Evolutionary conservation across 2,113 vertebrate species (phyloP), one percentile per base, ranked within the genome.

Genomic region (Sinosuthora webbiana): DNA sequence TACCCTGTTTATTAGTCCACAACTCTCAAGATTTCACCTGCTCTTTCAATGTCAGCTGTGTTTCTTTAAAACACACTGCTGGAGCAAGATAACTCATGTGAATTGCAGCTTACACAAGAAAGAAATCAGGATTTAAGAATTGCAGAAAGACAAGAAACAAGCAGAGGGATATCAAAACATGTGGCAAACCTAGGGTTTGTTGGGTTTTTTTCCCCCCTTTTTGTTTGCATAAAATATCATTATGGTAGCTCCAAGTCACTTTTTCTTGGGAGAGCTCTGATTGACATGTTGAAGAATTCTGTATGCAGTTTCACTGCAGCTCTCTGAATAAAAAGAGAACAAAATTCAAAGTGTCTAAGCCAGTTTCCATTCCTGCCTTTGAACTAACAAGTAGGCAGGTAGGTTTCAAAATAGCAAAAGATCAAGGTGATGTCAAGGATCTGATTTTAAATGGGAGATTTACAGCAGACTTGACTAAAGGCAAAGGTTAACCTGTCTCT

Each of bases 361-460:
- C 24, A 41, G 77, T 82, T 73, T 89, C 19, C 50, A 39, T 85
- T 83, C 31, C 35, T 73, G 75, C 23, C 67, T 73, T 25, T 91
- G 89, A 91, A 69, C 41, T 55, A 60, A 53, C 13, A 81, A 67
- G 50, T 42, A 55, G 84, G n/a, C 15, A 28, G 60, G 24, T 79
- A 65, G 13, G 39, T 94, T 95, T 93, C 85, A 78, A 91, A 91
- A 77, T 8, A 88, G 55, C 44, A 88, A 88, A 90, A 62, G 45
- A 74, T 93, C 27, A 77, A 82, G 89, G 73, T 13, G 21, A 24
- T 85, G 44, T 73, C 55, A 79, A 83, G 42, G 45, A 37, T 95
- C 50, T 59, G 67, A 42, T 80, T 94, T 86, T 85, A 81, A 85
- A 62, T 78, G 44, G 49, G 64, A 83, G 25, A 44, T 44, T 83